phyloP scores from a whole-genome alignment of 2,797 vertebrate species.

The Esox lucius region DNA sequence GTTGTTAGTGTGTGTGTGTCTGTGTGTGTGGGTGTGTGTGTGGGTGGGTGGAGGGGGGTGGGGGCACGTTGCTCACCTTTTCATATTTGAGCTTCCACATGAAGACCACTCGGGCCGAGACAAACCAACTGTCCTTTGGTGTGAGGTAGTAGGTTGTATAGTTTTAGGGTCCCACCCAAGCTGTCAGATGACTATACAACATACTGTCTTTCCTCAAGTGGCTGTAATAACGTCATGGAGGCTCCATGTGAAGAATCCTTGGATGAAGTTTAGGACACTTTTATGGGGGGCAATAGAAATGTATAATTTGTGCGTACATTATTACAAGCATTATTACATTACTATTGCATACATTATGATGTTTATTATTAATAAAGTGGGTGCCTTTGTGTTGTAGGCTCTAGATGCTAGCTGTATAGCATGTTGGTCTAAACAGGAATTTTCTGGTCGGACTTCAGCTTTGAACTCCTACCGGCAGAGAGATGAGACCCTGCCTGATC shows the following conservation, averaged over 20 bases:
- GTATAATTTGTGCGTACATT: background rate
- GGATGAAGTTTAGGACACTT: background rate
- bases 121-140: slow-evolving; percentile 91
- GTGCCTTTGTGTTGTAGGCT: too few relatives aligned
- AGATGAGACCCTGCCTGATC: background rate
- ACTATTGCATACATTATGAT: background rate
- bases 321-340: background rate
- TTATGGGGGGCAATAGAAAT: background rate
- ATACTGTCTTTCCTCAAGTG: slow-evolving; percentile 99
- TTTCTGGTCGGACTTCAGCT: background rate
- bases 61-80: background rate
- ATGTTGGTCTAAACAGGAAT: background rate
- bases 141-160: slow-evolving; percentile 99
- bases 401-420: too few relatives aligned
- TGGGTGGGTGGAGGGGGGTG: background rate
- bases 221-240: slow-evolving; percentile 74
- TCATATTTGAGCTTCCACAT: background rate
- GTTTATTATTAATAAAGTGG: background rate
- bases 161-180: slow-evolving; percentile 96
- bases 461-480: background rate
- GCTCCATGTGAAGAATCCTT: slow-evolving; percentile 46
- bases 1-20: background rate
- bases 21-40: background rate
- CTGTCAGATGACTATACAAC: slow-evolving; percentile 99
- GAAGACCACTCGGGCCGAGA: slow-evolving; percentile 16